Evolutionary conservation across 2,888 invertebrate genomes (phyloP), one percentile per base, ranked within the genome.

Genomic region (Megaustenia siamemsis): DNA sequence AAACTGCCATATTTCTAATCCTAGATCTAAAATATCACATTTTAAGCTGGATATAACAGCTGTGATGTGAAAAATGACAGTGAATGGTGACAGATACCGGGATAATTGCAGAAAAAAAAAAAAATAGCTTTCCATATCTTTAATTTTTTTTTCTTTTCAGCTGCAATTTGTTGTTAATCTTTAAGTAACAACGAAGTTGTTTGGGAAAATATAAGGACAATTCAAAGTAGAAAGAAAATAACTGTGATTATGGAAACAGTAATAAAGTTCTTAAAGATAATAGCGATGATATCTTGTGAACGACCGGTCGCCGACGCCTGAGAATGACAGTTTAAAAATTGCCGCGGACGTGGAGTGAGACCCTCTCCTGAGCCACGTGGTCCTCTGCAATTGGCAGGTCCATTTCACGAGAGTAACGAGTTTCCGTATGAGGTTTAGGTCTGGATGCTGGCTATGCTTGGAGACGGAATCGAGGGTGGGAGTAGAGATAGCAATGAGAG

Each of bases 311-410:
- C 45, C 45, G 49, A 15, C 60, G 80, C 66, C 80, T 80, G 80
- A 38, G 49, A 40, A 80, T 80, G 80, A 80, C 80, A 80, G 80
- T 28, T 69, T 35, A n/a, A 45, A 68, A 69, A 60, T 60, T 60
- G 49, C 28, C 35, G 35, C 21, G 68, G 68, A 68, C 28, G 45
- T 24, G 49, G 63, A 35, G 45, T 43, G 69, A 45, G 43, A 35
- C 35, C 43, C 60, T 63, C 66, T 78, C 78, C 28, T 63, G 43
- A 21, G 66, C 38, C 4, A 10, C 63, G n/a, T n/a, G 53, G 45
- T 68, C 69, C 35, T 45, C 80, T 80, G 80, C 80, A 66, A 66
- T 80, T 80, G 80, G 68, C 80, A 80, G 80, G 40, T 80, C 80
- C 40, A 80, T 80, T 60, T 43, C 43, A 49, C 43, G 10, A 60